phyloP scores from a whole-genome alignment of 2,888 invertebrate genomes.

The Chironomus tentans region DNA sequence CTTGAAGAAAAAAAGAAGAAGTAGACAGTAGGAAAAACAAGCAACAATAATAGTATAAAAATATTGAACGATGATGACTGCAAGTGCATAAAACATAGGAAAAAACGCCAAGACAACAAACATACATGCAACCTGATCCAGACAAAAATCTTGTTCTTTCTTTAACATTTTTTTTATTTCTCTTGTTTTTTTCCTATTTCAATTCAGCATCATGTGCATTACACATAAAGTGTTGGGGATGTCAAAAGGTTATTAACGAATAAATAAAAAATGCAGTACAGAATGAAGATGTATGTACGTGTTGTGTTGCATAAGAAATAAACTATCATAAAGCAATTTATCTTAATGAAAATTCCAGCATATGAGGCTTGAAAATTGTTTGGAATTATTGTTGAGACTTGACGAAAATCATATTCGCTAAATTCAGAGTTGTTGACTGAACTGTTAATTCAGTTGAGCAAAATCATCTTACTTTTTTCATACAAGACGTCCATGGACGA shows the following conservation, averaged over 20 bases:
- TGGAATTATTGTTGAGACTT: no score
- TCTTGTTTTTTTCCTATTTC: not conserved
- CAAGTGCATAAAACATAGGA: not conserved
- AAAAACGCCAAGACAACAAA: not conserved
- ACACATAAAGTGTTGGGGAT: slow-evolving; percentile 18
- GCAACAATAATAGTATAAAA: not conserved
- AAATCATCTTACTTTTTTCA: no score
- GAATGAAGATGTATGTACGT: not conserved
- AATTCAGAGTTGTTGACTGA: no score
- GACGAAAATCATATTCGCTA: no score
- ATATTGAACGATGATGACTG: slow-evolving; percentile 2
- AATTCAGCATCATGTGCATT: not conserved
- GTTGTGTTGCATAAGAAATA: not conserved
- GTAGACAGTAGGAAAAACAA: not conserved
- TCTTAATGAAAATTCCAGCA: slow-evolving; percentile 9
- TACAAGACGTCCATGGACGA: no score
- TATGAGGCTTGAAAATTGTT: not conserved
- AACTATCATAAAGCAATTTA: slow-evolving; percentile 18
- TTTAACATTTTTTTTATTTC: not conserved
- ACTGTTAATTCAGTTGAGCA: no score
- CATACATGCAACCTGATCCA: not conserved
- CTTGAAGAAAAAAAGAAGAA: not conserved
- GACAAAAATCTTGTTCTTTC: not conserved
- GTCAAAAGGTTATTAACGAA: slow-evolving; percentile 9
- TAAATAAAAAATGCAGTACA: not conserved